Percentiles rank a stretch among this genome's conserved stretches.
Evolutionary conservation across 2,113 vertebrate genomes (phyloP).

Genomic region (Aspiorhynchus laticeps): DNA sequence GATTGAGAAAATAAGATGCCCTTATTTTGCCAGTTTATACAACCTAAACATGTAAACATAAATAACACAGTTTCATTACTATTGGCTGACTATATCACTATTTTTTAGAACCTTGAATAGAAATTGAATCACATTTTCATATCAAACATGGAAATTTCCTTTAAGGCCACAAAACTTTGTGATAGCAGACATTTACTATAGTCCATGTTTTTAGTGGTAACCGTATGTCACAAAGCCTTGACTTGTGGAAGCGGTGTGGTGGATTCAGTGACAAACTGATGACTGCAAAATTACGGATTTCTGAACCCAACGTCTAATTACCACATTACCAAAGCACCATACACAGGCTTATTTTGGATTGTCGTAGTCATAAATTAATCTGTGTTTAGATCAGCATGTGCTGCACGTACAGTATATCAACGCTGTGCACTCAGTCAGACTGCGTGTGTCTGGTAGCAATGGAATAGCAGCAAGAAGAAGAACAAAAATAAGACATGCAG

Average conservation of each 20-base stretch:
- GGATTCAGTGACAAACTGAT: conserved; percentile 49
- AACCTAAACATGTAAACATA: not conserved
- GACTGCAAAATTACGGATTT: conserved; percentile 49
- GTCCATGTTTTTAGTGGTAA: not conserved
- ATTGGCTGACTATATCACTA: not conserved
- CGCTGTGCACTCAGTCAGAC: conserved; percentile 2
- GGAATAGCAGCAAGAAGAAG: not conserved
- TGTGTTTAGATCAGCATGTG: conserved; percentile 9
- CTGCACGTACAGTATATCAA: not conserved
- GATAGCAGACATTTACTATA: not conserved
- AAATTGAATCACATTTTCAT: not conserved
- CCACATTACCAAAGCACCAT: conserved; percentile 47
- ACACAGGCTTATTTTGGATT: conserved; percentile 39
- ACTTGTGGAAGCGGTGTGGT: conserved; percentile 48
- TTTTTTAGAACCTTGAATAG: too few species aligned
- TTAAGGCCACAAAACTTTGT: not conserved
- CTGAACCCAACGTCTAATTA: conserved; percentile 54
- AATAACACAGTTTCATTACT: not conserved
- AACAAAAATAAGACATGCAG: not conserved
- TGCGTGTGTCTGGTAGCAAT: not conserved
- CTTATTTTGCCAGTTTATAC: not conserved
- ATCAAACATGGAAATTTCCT: not conserved
- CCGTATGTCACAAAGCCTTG: conserved; percentile 21
- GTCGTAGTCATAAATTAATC: conserved; percentile 14
- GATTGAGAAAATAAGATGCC: not conserved